Evolutionary conservation across 2,797 vertebrate species (phyloP).

Genomic region (Acanthurus leucopareius): DNA sequence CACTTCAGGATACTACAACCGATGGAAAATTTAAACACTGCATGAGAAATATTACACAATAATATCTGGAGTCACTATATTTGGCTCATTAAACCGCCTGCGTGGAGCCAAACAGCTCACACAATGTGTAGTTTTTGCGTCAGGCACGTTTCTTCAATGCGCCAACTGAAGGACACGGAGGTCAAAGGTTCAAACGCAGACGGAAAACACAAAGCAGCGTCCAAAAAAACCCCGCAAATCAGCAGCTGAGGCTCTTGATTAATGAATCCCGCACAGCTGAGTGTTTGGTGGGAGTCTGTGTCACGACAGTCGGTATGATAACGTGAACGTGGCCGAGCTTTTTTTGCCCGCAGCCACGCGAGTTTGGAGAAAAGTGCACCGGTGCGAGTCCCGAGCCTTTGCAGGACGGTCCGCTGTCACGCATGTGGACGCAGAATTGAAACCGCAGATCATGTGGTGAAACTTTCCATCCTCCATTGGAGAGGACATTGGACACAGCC

Average conservation of each 20-base stretch:
- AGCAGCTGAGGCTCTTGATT: background rate
- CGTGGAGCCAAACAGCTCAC: background rate
- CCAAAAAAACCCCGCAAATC: background rate
- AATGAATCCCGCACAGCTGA: background rate
- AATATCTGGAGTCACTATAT: background rate
- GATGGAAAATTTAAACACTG: too few relatives aligned
- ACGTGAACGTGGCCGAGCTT: conserved; percentile 6
- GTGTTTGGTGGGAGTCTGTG: conserved; percentile 7
- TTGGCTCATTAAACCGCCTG: background rate
- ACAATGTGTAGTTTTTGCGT: background rate
- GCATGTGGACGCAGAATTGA: conserved; percentile 14
- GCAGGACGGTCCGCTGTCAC: conserved; percentile 48
- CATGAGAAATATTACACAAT: background rate
- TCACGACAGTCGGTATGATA: conserved; percentile 24
- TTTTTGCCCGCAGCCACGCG: background rate
- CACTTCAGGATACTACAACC: background rate
- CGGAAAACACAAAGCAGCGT: background rate
- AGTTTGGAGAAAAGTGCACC: conserved; percentile 49
- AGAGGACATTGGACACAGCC: conserved; percentile 48
- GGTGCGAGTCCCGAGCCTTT: conserved; percentile 24
- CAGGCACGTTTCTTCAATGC: conserved; percentile 46
- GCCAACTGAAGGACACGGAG: conserved; percentile 80
- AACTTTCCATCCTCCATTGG: conserved; percentile 77
- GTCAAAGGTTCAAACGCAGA: conserved; percentile 72
- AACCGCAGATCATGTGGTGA: conserved; percentile 74